phyloP scores from a whole-genome alignment of 2,113 vertebrate species.

The Ia io region DNA sequence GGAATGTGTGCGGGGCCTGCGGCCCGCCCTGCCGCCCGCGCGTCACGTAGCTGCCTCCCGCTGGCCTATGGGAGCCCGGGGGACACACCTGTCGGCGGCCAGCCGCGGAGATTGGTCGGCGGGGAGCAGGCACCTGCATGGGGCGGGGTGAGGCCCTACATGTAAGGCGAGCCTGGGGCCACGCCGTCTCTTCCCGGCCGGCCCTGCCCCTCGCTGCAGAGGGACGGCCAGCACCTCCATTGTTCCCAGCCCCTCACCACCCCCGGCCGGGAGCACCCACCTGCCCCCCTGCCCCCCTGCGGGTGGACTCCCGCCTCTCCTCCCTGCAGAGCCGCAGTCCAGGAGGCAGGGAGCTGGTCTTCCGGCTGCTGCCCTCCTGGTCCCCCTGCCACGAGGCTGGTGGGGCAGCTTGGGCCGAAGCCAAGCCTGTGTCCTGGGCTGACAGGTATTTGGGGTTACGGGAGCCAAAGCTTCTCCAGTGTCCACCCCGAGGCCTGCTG shows the following conservation, averaged over 20 bases:
- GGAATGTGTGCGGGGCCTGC: conserved; percentile 45
- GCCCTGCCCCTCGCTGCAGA: conserved; percentile 59
- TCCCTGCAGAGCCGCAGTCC: background rate
- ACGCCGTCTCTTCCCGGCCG: conserved; percentile 89
- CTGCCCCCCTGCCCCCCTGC: background rate
- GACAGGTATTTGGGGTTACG: conserved; percentile 48
- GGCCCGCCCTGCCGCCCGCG: conserved; percentile 29
- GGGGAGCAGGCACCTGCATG: conserved; percentile 94
- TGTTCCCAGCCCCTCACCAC: background rate
- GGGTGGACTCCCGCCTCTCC: background rate
- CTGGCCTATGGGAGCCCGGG: conserved; percentile 82
- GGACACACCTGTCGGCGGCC: conserved; percentile 95
- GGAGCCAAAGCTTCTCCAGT: conserved; percentile 34
- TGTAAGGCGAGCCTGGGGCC: conserved; percentile 95
- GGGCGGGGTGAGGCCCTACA: conserved; percentile 89
- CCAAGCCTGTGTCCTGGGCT: background rate
- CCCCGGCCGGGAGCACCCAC: too few species aligned
- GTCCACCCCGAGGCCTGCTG: conserved; percentile 40
- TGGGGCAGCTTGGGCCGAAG: background rate
- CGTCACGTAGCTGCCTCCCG: conserved; percentile 56
- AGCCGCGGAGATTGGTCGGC: conserved; percentile 88
- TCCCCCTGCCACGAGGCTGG: background rate
- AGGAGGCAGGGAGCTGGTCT: background rate
- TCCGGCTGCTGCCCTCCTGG: background rate
- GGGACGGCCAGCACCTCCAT: conserved; percentile 59